These are phyloP conservation scores for Sebastolobus alascanus DNA, from an alignment of 2,797 vertebrate species.

Conservation along the genomic window DNA sequence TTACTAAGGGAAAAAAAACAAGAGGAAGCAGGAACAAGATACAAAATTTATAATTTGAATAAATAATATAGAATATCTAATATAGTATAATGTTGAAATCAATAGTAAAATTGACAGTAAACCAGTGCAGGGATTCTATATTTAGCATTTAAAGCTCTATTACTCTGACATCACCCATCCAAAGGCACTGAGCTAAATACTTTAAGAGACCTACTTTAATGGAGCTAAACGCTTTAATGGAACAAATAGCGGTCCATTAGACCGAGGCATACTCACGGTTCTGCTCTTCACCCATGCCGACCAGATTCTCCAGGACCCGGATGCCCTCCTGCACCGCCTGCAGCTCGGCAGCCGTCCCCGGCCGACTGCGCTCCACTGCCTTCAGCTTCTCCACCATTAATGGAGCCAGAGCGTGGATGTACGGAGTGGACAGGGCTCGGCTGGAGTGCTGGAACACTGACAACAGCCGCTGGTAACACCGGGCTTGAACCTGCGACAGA, in stretches of 20 bases:
- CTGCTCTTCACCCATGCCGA: conserved; percentile 95
- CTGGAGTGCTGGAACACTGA: conserved; percentile 97
- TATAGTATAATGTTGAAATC: conserved; percentile 10
- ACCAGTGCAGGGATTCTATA: conserved; percentile 43
- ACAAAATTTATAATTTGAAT: background rate
- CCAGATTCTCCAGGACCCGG: conserved; percentile 94
- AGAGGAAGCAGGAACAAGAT: background rate
- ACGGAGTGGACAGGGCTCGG: conserved; percentile 94
- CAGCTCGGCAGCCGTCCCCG: conserved; percentile 88
- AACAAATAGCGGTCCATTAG: conserved; percentile 44
- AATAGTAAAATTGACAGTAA: conserved; percentile 36
- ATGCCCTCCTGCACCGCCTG: conserved; percentile 96
- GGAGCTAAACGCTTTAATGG: conserved; percentile 41
- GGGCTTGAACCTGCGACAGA: conserved; percentile 91
- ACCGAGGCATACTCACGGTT: conserved; percentile 89
- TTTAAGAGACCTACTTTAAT: conserved; percentile 43
- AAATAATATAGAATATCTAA: background rate
- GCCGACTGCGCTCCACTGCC: conserved; percentile 90
- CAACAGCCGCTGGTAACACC: conserved; percentile 96
- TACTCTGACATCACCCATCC: conserved; percentile 11
- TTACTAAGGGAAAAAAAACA: background rate
- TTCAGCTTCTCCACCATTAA: conserved; percentile 96
- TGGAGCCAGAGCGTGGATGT: conserved; percentile 96
- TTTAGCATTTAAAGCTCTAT: conserved; percentile 36
- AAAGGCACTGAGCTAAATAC: conserved; percentile 44